Evolutionary conservation across 2,113 vertebrate species (phyloP).

Genomic region (Zootoca vivipara): DNA sequence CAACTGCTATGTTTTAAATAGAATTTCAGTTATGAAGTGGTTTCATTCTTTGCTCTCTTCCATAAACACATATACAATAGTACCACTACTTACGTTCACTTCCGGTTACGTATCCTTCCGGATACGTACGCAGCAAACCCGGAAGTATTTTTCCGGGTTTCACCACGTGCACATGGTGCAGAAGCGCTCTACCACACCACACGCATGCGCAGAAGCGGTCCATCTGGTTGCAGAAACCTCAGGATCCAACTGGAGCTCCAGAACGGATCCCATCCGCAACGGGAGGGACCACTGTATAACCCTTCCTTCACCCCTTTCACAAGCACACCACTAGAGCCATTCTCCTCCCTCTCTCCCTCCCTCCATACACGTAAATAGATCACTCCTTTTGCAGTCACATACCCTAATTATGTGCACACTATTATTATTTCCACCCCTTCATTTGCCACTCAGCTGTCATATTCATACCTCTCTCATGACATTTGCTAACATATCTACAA

Average conservation of each 20-base stretch:
- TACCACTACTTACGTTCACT: no score
- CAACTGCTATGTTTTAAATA: background rate
- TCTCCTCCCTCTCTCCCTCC: no score
- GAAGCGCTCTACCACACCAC: no score
- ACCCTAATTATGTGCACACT: background rate
- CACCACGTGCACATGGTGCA: no score
- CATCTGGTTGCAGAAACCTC: no score
- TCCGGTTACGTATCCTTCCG: no score
- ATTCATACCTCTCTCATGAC: background rate
- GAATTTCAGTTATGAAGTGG: background rate
- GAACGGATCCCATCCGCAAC: no score
- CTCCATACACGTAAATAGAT: background rate
- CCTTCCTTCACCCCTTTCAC: background rate
- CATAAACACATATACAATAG: background rate
- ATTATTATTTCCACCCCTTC: background rate
- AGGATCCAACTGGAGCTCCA: no score
- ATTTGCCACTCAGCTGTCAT: background rate
- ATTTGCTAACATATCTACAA: background rate
- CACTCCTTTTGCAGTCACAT: background rate
- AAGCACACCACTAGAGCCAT: background rate
- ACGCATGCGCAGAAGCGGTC: no score
- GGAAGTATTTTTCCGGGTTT: no score
- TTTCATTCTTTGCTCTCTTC: background rate
- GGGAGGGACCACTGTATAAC: no score
- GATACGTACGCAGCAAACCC: no score